Percentiles rank a stretch among this genome's conserved stretches.
Conservation (phyloP, 2,113 vertebrate species). For the Vimba vimba region DNA sequence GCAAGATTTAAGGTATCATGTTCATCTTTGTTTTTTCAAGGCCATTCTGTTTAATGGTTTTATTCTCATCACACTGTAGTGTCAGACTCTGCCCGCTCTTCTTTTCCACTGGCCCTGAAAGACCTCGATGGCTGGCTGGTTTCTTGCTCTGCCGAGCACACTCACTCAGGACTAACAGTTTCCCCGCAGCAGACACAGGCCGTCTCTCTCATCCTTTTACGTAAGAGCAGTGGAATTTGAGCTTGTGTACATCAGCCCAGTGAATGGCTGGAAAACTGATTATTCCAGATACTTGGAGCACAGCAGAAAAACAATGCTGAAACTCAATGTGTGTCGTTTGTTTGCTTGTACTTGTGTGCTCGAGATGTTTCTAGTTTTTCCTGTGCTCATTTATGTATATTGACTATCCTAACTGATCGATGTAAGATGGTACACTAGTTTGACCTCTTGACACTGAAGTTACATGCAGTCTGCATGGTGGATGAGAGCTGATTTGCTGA, state of each 20-base stretch:
- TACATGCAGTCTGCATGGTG: slow-evolving; percentile 22
- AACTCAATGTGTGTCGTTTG: not conserved
- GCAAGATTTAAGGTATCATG: not conserved
- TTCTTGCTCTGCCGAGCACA: not conserved
- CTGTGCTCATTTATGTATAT: not conserved
- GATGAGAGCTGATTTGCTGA: slow-evolving; percentile 56
- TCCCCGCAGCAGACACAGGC: slow-evolving; percentile 34
- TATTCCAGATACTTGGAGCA: slow-evolving; percentile 22
- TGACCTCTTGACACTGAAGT: slow-evolving; percentile 51
- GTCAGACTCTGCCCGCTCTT: not conserved
- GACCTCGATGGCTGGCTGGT: slow-evolving; percentile 2
- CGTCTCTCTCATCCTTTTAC: slow-evolving; percentile 58
- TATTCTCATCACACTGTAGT: not conserved
- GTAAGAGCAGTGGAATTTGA: slow-evolving; percentile 54
- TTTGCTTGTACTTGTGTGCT: not conserved
- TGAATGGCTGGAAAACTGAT: slow-evolving; percentile 17
- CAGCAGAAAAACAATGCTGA: not conserved
- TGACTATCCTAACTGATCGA: not conserved
- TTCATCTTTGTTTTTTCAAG: not conserved
- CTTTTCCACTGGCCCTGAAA: slow-evolving; percentile 24
- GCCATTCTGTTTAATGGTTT: not conserved
- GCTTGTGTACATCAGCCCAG: slow-evolving; percentile 48
- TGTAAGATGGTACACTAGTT: not conserved
- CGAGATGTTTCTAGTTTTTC: not conserved
- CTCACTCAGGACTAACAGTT: slow-evolving; percentile 22